phyloP scores from a whole-genome alignment of 1,140 invertebrate genomes.

The Drosophila nannoptera region DNA sequence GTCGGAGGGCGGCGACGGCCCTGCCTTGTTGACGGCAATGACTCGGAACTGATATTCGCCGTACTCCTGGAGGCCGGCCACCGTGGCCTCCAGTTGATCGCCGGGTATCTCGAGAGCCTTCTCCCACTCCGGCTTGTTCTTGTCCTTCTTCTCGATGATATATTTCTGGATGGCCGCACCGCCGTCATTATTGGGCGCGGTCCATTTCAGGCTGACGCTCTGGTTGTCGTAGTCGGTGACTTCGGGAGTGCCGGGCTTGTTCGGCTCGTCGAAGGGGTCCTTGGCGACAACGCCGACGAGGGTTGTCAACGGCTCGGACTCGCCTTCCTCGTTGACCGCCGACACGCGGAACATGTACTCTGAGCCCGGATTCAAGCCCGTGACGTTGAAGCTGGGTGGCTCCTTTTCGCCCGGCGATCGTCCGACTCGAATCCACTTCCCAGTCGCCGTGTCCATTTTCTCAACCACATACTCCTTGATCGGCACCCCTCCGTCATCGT shows the following conservation, averaged over 20 bases:
- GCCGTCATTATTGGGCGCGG: slow-evolving; percentile 93
- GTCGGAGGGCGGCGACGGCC: slow-evolving; percentile 94
- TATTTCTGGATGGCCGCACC: slow-evolving; percentile 98
- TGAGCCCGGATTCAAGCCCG: slow-evolving; percentile 91
- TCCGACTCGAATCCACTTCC: slow-evolving; percentile 93
- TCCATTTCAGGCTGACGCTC: slow-evolving; percentile 96
- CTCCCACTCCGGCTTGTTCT: slow-evolving; percentile 94
- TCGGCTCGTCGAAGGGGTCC: slow-evolving; percentile 95
- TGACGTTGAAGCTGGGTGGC: slow-evolving; percentile 91
- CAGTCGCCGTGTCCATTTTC: slow-evolving; percentile 93
- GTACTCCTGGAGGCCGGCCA: slow-evolving; percentile 92
- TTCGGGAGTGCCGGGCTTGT: slow-evolving; percentile 93
- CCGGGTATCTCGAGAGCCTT: slow-evolving; percentile 93
- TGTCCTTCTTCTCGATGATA: slow-evolving; percentile 97
- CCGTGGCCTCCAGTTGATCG: slow-evolving; percentile 87
- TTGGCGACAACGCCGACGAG: slow-evolving; percentile 92
- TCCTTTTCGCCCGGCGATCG: slow-evolving; percentile 85
- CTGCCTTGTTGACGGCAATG: slow-evolving; percentile 97
- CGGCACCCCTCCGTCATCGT: slow-evolving; percentile 95
- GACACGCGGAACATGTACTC: slow-evolving; percentile 98
- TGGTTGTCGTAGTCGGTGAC: slow-evolving; percentile 96
- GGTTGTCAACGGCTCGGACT: slow-evolving; percentile 94
- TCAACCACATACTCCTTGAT: slow-evolving; percentile 97
- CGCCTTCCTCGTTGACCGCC: slow-evolving; percentile 97
- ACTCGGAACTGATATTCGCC: slow-evolving; percentile 97